Conservation (phyloP, 2,113 vertebrate species). For the Chrysemys picta region DNA sequence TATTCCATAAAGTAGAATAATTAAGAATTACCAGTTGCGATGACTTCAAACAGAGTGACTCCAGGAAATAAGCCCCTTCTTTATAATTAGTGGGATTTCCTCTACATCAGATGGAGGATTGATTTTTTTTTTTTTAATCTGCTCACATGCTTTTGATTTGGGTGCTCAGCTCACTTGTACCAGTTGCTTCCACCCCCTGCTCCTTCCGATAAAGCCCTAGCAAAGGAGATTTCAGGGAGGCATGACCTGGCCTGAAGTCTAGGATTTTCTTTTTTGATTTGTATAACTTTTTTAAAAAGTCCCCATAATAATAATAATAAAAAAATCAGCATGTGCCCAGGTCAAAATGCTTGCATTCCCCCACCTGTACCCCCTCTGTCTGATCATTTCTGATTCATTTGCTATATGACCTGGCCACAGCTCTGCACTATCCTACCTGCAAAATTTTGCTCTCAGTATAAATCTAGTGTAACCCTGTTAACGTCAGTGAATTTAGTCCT, state of each 20-base stretch:
- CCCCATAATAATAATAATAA: accelerated
- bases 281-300: not conserved
- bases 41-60: conserved; percentile 69
- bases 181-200: conserved; percentile 67
- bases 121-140: conserved; percentile 64
- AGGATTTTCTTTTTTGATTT: conserved; percentile 45
- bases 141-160: conserved; percentile 78
- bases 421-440: not conserved
- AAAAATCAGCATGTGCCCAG: accelerated
- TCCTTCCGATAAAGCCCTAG: conserved; percentile 48
- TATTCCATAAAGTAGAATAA: conserved; percentile 48
- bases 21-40: conserved; percentile 52
- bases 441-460: accelerated
- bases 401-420: not conserved
- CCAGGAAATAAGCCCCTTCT: conserved; percentile 72
- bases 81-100: conserved; percentile 72
- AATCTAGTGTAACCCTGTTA: accelerated
- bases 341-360: not conserved
- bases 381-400: not conserved
- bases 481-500: not conserved
- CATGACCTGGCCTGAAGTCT: conserved; percentile 48
- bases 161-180: conserved; percentile 66
- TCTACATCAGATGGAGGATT: conserved; percentile 67
- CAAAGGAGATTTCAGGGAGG: conserved; percentile 67
- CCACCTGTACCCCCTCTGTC: not conserved